Evolutionary conservation across 1,140 invertebrate species (phyloP), one percentile per base, ranked within the genome.

Genomic region (Drosophila ficusphila): DNA sequence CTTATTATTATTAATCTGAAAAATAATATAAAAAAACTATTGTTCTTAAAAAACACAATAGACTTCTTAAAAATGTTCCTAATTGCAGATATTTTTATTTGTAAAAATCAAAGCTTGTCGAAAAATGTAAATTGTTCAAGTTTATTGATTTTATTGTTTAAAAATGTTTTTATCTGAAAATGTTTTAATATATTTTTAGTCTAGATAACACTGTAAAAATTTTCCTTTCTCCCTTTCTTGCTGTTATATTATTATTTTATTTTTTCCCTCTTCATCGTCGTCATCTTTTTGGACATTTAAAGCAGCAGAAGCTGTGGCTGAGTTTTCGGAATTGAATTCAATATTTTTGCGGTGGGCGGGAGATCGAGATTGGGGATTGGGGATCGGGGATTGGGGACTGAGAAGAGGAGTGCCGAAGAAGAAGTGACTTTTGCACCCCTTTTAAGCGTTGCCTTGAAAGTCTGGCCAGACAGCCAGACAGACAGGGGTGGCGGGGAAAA

Each of bases 251-350:
- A 52, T 60, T 61, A n/a, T 23, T 49, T 56, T 23, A 25, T 64
- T 51, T 67, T 52, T 49, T 12, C 5, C 34, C 60, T 38, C 61
- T 61, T 61, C 61, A 46, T 61, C 60, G 61, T 42, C 33, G 36
- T 33, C 60, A 62, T 62, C 53, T 60, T 62, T 62, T 62, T 34
- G 56, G 60, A 18, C 56, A 61, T 34, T 75, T 79, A 58, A 41
- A 75, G 71, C 25, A 48, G 19, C 47, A 65, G 39, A 79, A 72
- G 58, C 68, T 71, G 71, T 36, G 79, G 54, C 71, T 61, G 57
- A 51, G 48, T 65, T 71, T 67, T 41, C 36, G 67, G 61, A 76
- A 67, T 82, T 72, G 78, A 81, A 82, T 82, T 82, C 73, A 70
- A 82, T 82, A 77, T 64, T 56, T 73, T 81, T 81, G 68, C 36